Percentiles rank a stretch among this genome's conserved stretches.
Evolutionary conservation across 1,140 invertebrate species (phyloP).

Genomic region (Lepidostoma basale): DNA sequence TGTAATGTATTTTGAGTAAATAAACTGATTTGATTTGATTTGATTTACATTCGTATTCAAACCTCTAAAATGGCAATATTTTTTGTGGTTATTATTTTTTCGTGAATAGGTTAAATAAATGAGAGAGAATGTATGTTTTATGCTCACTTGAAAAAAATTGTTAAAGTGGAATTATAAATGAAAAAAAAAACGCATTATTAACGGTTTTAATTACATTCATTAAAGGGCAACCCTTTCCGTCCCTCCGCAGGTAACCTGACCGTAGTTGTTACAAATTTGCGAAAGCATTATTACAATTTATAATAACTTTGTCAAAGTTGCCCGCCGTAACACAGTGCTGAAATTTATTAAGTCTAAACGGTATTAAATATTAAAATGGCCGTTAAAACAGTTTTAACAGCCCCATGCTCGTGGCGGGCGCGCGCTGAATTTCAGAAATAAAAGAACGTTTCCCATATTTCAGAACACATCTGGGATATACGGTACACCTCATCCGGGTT

Average conservation of each 20-base stretch:
- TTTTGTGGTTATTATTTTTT: no score
- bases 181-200: no score
- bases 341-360: slow-evolving; percentile 17
- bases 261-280: slow-evolving; percentile 5
- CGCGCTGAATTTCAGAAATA: background rate
- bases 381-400: slow-evolving; percentile 18
- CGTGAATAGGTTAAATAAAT: no score
- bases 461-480: slow-evolving; percentile 13
- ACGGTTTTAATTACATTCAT: no score
- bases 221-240: no score
- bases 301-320: slow-evolving; percentile 16
- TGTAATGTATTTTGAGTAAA: no score
- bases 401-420: background rate
- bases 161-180: no score
- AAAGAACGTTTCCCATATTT: background rate
- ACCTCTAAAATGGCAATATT: no score
- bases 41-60: no score
- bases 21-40: no score
- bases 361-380: slow-evolving; percentile 10
- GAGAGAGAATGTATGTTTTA: no score
- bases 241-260: background rate
- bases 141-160: no score
- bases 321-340: background rate
- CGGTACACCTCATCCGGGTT: background rate
- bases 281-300: slow-evolving; percentile 18